Evolutionary conservation across 2,113 vertebrate species (phyloP).

Genomic region (Ramphastos sulfuratus): DNA sequence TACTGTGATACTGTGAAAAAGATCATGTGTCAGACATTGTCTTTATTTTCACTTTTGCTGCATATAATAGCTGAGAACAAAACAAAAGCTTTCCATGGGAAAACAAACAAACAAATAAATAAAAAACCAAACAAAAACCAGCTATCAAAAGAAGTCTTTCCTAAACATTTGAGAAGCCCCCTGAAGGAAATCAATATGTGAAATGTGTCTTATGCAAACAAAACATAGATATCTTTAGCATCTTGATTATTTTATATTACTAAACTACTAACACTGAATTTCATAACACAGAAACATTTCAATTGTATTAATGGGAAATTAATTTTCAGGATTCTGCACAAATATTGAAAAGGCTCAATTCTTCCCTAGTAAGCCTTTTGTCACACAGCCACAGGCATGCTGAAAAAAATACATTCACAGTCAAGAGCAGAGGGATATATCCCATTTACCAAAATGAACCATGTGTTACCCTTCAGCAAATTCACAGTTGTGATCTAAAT

Average conservation of each 20-base stretch:
- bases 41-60: neutral
- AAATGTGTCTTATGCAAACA: neutral
- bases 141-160: neutral
- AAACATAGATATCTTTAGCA: neutral
- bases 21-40: neutral
- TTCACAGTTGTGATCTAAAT: neutral
- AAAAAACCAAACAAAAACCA: neutral
- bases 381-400: neutral
- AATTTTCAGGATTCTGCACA: neutral
- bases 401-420: neutral
- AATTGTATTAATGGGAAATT: neutral
- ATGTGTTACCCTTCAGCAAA: neutral
- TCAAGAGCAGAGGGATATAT: neutral
- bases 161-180: neutral
- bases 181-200: neutral
- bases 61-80: neutral
- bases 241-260: neutral
- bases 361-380: neutral
- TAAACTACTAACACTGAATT: neutral
- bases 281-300: neutral
- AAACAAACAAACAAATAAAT: neutral
- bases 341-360: neutral
- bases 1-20: no score
- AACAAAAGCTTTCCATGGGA: neutral
- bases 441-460: neutral